phyloP scores from a whole-genome alignment of 2,797 vertebrate species.

The Euphonia xanthogaster region DNA sequence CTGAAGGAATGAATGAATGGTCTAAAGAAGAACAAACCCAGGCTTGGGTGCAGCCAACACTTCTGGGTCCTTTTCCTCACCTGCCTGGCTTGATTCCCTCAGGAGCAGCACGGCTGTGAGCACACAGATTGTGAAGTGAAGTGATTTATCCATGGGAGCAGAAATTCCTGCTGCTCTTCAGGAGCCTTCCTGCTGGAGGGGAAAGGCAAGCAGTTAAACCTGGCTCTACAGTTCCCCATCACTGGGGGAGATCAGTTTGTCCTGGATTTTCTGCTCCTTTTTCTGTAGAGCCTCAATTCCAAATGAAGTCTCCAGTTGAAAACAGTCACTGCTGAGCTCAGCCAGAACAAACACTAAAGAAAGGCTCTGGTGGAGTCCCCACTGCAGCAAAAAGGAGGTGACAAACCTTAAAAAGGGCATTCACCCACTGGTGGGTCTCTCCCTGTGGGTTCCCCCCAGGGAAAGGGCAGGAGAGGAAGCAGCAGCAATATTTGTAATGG shows the following conservation, averaged over 20 bases:
- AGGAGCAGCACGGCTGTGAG: neutral
- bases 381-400: neutral
- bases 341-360: neutral
- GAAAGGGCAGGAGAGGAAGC: neutral
- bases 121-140: neutral
- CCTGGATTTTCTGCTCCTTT: neutral
- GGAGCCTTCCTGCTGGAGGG: conserved; percentile 3
- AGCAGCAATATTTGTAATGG: neutral
- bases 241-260: neutral
- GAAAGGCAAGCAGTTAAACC: conserved; percentile 13
- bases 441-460: neutral
- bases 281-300: neutral
- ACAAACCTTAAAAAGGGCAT: neutral
- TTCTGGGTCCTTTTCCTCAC: conserved; percentile 22
- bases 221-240: neutral
- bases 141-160: conserved; percentile 30
- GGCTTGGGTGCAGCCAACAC: neutral
- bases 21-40: neutral
- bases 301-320: neutral
- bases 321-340: neutral
- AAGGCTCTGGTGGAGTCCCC: neutral
- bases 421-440: neutral
- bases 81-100: conserved; percentile 31
- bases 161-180: neutral
- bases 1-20: neutral